A percentile compares a stretch with the other conserved stretches of the same genome.
Evolutionary conservation across 2,888 invertebrate genomes (phyloP).

Genomic region (Coremacera marginata): DNA sequence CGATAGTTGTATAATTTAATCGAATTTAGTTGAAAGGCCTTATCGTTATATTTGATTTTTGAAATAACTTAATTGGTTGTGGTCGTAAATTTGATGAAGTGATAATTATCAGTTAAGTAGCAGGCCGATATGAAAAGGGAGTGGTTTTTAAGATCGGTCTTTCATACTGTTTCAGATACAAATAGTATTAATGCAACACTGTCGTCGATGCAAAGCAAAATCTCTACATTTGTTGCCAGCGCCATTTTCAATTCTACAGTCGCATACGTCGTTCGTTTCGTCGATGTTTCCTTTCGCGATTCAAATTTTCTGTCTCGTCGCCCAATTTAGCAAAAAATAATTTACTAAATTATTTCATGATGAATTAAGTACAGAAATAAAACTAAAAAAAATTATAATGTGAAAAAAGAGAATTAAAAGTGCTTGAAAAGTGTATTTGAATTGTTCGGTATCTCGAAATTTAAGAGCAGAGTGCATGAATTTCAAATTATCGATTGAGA

Average conservation of each 20-base stretch:
- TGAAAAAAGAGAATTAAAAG: slow-evolving; percentile 8
- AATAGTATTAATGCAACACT: slow-evolving; percentile 44
- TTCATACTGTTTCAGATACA: neutral
- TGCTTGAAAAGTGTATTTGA: slow-evolving; percentile 28
- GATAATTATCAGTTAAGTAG: too few relatives aligned
- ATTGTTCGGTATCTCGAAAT: slow-evolving; percentile 18
- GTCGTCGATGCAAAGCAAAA: slow-evolving; percentile 44
- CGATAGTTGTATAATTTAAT: too few relatives aligned
- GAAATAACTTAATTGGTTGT: neutral
- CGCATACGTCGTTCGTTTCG: slow-evolving; percentile 61
- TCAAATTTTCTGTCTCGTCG: slow-evolving; percentile 47
- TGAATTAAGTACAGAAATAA: slow-evolving; percentile 12
- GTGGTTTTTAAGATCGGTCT: neutral
- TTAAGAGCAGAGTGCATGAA: slow-evolving; percentile 29
- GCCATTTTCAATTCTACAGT: slow-evolving; percentile 63
- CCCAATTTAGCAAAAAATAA: slow-evolving; percentile 42
- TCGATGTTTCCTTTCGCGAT: slow-evolving; percentile 56
- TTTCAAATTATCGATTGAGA: slow-evolving; percentile 51
- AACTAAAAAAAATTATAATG: neutral
- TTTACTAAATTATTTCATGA: slow-evolving; percentile 4
- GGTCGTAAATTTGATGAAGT: neutral
- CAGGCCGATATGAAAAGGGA: neutral
- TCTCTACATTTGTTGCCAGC: slow-evolving; percentile 52
- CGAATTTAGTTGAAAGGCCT: too few relatives aligned
- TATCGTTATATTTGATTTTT: neutral